These are phyloP conservation scores for Cylindroiulus punctatus DNA, from an alignment of 2,888 invertebrate genomes.

Conservation along the genomic window DNA sequence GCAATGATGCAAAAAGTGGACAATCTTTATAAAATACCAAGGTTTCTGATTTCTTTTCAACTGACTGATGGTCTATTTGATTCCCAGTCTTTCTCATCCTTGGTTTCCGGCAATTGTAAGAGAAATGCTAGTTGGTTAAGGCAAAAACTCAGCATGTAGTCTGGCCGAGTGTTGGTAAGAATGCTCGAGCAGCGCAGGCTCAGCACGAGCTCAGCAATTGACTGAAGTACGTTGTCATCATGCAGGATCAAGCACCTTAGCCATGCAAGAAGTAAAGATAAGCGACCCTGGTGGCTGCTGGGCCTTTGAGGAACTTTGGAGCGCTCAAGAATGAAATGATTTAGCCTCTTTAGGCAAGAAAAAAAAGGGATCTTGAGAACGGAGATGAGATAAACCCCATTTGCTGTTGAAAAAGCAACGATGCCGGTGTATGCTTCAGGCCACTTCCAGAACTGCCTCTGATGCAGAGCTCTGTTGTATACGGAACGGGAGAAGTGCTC, in stretches of 20 bases:
- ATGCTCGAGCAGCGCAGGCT: neutral
- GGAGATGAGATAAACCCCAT: neutral
- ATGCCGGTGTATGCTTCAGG: neutral
- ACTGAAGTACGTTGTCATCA: constrained; percentile 37
- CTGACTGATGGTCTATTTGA: neutral
- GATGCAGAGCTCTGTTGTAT: neutral
- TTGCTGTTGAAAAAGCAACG: neutral
- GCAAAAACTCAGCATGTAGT: constrained; percentile 23
- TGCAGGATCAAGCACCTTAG: constrained; percentile 39
- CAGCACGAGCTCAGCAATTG: constrained; percentile 39
- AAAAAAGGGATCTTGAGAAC: neutral
- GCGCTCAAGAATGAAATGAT: neutral
- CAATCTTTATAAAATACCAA: neutral
- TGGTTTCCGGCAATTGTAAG: neutral
- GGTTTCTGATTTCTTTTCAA: neutral
- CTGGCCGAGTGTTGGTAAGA: neutral
- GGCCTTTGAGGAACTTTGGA: neutral
- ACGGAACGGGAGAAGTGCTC: neutral
- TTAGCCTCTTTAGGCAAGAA: neutral
- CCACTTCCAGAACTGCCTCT: neutral
- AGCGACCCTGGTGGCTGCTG: constrained; percentile 9
- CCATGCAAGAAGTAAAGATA: constrained; percentile 12
- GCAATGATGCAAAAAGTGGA: neutral
- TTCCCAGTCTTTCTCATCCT: neutral
- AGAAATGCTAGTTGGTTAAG: neutral